These are phyloP conservation scores for Notarius lentiginosus DNA, from an alignment of 2,113 vertebrate genomes.

Conservation along the genomic window DNA sequence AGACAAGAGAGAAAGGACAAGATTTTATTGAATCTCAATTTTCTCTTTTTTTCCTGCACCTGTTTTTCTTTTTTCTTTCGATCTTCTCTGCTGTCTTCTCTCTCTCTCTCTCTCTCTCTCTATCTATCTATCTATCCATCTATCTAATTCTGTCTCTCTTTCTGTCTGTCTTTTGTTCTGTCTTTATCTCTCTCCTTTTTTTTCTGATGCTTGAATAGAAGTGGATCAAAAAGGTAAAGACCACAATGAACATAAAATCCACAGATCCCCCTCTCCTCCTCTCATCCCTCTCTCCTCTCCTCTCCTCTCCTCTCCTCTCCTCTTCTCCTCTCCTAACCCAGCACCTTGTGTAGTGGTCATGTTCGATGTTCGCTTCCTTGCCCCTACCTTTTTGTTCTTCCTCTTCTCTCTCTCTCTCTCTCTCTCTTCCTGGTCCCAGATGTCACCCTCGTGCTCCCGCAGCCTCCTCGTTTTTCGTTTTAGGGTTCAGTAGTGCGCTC, in stretches of 20 bases:
- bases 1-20: constrained; percentile 70
- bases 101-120: constrained; percentile 53
- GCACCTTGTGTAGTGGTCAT: constrained; percentile 89
- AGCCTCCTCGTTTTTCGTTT: background rate
- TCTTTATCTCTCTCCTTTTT: constrained; percentile 64
- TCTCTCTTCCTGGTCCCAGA: constrained; percentile 31
- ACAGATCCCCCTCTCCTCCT: constrained; percentile 75
- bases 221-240: constrained; percentile 99
- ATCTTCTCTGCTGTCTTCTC: constrained; percentile 65
- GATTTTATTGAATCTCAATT: constrained; percentile 91
- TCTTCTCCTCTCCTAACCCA: constrained; percentile 81
- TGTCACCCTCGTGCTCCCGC: background rate
- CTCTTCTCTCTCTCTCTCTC: constrained; percentile 39
- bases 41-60: constrained; percentile 84
- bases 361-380: constrained; percentile 83
- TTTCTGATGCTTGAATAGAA: constrained; percentile 99
- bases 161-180: constrained; percentile 48
- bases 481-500: background rate
- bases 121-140: constrained; percentile 50
- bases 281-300: constrained; percentile 48
- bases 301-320: constrained; percentile 54
- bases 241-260: constrained; percentile 87
- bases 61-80: constrained; percentile 85
- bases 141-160: constrained; percentile 18
- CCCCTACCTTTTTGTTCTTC: constrained; percentile 55